Base-by-base conservation (phyloP, 2,797 vertebrate species). In the Streptopelia turtur region DNA sequence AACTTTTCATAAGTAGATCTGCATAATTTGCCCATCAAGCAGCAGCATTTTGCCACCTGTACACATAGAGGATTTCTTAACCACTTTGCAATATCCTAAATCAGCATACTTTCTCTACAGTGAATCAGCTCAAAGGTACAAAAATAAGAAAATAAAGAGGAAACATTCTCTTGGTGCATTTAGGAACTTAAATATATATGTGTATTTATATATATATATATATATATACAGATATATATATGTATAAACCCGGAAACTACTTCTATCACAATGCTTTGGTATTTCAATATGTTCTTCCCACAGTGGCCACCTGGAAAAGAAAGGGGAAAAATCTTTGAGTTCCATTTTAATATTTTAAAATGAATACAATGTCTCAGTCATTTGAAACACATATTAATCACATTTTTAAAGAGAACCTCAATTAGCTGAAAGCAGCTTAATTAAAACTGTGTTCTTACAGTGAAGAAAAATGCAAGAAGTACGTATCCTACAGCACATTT, bases 371-470 rank as follows among this genome's bases (percentile, higher is more conserved):
- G 55, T 69, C 30, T 97, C 76, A 85, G 39, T 94, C 77, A 96
- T 47, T 90, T 95, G 69, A 68, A 96, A 87, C 68, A 94, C 70
- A 93, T 86, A 83, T 95, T 96, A 96, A 95, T 94, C 89, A 93
- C 47, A 93, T 97, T 96, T 97, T 97, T 94, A 94, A 95, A 86
- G 41, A 94, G 68, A 88, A 97, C 39, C 45, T 96, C 94, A 96
- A 95, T 90, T 96, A 94, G 77, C 91, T 96, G 69, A 96, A 97
- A 96, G 53, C 49, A 95, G 82, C 49, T 94, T 96, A 96, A 96
- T 95, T 96, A 95, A 96, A 97, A 94, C 52, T 79, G 31, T 24
- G 92, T 72, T 95, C 96, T 96, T 88, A 94, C 70, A 92, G 70
- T 82, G 86, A 97, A 83, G 10, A 14, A 65, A 97, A 97, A 93